Evolutionary conservation across 1,140 invertebrate genomes (phyloP).

Genomic region (Drosophila santomea): DNA sequence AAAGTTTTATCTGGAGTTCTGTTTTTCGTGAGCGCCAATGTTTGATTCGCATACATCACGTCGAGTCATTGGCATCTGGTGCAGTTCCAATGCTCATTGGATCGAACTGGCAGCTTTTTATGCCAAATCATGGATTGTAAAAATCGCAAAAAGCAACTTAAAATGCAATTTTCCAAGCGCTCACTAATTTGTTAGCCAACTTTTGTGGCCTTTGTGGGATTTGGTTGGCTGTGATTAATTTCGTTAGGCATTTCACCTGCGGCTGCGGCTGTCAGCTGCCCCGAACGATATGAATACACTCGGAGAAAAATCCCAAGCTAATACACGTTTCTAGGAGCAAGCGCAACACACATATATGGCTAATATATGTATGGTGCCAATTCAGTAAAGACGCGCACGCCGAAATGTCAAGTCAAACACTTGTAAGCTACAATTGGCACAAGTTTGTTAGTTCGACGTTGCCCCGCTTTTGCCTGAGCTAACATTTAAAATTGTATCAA

Average conservation of each 20-base stretch:
- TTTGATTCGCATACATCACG: conserved; percentile 82
- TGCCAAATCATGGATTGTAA: conserved; percentile 70
- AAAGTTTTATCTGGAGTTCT: conserved; percentile 44
- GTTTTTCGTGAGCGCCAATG: conserved; percentile 29
- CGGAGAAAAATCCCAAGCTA: conserved; percentile 23
- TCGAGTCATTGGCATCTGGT: conserved; percentile 83
- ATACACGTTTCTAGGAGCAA: conserved; percentile 11
- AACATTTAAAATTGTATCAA: conserved; percentile 84
- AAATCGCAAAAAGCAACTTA: conserved; percentile 37
- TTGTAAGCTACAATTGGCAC: conserved; percentile 81
- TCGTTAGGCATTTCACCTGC: conserved; percentile 59
- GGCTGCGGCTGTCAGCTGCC: conserved; percentile 49
- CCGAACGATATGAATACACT: conserved; percentile 40
- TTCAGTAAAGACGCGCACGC: conserved; percentile 58
- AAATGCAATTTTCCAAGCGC: conserved; percentile 58
- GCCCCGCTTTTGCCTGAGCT: conserved; percentile 67
- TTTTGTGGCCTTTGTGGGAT: conserved; percentile 42
- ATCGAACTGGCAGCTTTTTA: conserved; percentile 64
- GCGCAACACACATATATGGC: conserved; percentile 21
- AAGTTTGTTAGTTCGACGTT: conserved; percentile 56
- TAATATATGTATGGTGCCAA: conserved; percentile 37
- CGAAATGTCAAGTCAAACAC: conserved; percentile 80
- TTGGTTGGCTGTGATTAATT: conserved; percentile 52
- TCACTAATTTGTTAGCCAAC: conserved; percentile 71
- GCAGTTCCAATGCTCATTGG: conserved; percentile 76